Base-by-base conservation (phyloP, 2,797 vertebrate genomes). In the Masticophis lateralis region DNA sequence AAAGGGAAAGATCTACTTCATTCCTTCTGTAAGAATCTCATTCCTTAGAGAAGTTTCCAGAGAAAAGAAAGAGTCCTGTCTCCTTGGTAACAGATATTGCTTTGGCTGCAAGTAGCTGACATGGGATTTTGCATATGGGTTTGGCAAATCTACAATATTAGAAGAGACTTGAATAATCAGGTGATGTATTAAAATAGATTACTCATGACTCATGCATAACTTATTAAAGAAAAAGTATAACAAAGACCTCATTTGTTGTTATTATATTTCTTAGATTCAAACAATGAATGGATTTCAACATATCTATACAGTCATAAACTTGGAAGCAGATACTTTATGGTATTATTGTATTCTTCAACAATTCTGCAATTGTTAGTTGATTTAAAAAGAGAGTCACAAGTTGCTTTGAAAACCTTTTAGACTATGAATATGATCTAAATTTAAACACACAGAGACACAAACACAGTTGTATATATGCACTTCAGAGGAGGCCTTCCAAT, bases 81-180 rank as follows among this genome's bases (percentile, higher is more conserved):
- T 92, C 94, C 94, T 95, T 96, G 94, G 94, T 96, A 97, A 96
- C 87, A 93, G 96, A 94, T 94, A 96, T 93, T 97, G 93, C 89
- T 96, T 93, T 96, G 93, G 89, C 89, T 96, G 90, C 32, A 95
- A 95, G 92, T 53, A 96, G 94, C 89, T 92, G 92, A 95, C 91
- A 92, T 66, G 94, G 89, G 93, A 96, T 91, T 93, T 93, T 93
- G 93, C 93, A 93, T 95, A 57, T 57, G 14, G 51, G 88, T 95
- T 0, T 94, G 93, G 66, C 90, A 96, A 95, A 94, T 91, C 93
- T 93, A 93, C 94, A 61, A 47, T 90, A 93, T 93, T 93, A 93
- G 90, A 92, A 96, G 92, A 96, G 89, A 91, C 27, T 91, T 91
- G 95, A 94, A 95, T 95, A 95, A 97, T 95, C 93, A 91, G 16